Evolutionary conservation across 2,888 invertebrate species (phyloP).

Genomic region (Notodonta ziczac): DNA sequence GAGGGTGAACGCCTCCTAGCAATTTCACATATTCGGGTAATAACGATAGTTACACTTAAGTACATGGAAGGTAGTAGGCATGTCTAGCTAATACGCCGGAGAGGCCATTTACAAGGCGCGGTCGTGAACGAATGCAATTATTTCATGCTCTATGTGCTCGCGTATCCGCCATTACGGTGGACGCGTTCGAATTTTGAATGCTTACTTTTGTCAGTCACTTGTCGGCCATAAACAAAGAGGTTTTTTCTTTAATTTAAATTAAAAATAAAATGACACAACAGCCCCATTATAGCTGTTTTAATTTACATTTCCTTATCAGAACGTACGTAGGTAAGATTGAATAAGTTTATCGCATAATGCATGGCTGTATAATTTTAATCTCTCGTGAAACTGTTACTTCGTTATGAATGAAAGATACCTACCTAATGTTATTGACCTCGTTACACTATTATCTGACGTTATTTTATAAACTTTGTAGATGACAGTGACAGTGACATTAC

Average conservation of each 20-base stretch:
- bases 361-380: conserved; percentile 37
- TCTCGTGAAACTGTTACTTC: conserved; percentile 38
- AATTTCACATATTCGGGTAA: conserved; percentile 64
- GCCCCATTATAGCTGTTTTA: conserved; percentile 19
- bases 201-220: conserved; percentile 7
- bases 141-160: conserved; percentile 71
- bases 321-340: conserved; percentile 21
- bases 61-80: conserved; percentile 62
- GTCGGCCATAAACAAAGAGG: not conserved
- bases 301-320: conserved; percentile 26
- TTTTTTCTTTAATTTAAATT: not conserved
- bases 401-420: conserved; percentile 55
- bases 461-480: conserved; percentile 16
- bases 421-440: conserved; percentile 49
- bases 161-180: conserved; percentile 69
- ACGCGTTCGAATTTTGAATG: conserved; percentile 50
- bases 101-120: conserved; percentile 73
- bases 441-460: conserved; percentile 30
- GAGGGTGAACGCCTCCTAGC: conserved; percentile 47
- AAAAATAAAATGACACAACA: not conserved
- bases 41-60: conserved; percentile 61
- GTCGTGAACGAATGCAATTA: conserved; percentile 73
- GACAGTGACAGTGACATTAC: conserved; percentile 7
- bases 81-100: conserved; percentile 56
- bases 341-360: conserved; percentile 18